Base-by-base conservation (phyloP, 2,113 vertebrate genomes). In the Irena cyanogastra region DNA sequence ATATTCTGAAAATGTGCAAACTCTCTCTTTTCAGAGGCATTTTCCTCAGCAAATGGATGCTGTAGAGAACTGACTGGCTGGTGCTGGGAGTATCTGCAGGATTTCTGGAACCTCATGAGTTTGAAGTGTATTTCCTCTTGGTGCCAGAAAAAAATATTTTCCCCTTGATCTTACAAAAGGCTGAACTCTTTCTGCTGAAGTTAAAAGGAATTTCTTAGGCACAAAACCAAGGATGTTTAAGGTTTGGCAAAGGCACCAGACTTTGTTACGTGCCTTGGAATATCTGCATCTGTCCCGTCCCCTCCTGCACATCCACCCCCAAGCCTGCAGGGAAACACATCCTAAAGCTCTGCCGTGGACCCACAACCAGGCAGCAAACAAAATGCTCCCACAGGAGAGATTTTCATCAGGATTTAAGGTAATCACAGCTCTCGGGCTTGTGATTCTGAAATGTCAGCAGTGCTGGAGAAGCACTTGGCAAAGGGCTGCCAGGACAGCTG, bases 1-100 rank as follows among this genome's bases (percentile, higher is more conserved):
- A 61, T 69, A 81, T 78, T 19, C 87, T 41, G 66, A 83, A 95
- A 96, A 93, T 93, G 74, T 83, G 89, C 75, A 61, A 83, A 59
- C 65, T 83, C 61, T 0, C 1, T 57, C 52, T 79, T 93, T 82
- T 50, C 2, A 2, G 70, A 93, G 45, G 45, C 24, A 5, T 91
- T 83, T 89, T 66, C 18, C 75, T 90, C 89, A 65, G 82, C 80
- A 69, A 87, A 90, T n/a, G 74, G 83, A 33, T 17, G 64, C 31
- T 59, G 28, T 54, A 22, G 83, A 57, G 69, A 50, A 27, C 74
- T 39, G 31, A 28, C 54, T 89, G 69, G 44, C 74, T 60, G 89
- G 64, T 10, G 4, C 49, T 69, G 23, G 50, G 75, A 82, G 78
- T 63, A 90, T 76, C 87, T 85, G 91, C 70, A 42, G 23, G 18